Conservation (phyloP, 2,888 invertebrate genomes). For the Idaea biselata region DNA sequence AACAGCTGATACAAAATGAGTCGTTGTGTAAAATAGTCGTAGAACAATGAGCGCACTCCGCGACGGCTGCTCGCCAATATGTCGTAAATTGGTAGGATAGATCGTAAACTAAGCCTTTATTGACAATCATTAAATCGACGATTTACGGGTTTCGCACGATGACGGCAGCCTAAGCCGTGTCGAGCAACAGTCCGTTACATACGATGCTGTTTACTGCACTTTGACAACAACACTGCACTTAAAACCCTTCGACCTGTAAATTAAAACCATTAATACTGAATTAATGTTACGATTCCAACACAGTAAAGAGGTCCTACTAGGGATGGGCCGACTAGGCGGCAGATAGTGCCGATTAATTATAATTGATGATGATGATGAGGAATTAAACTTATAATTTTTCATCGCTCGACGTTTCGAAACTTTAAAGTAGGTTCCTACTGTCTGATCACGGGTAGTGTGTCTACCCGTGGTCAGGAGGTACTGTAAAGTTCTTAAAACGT, state of each 20-base stretch:
- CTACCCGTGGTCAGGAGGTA: too few species aligned
- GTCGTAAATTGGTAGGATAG: constrained; percentile 71
- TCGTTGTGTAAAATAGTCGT: constrained; percentile 28
- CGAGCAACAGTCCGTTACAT: constrained; percentile 4
- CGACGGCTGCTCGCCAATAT: constrained; percentile 68
- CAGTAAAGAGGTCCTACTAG: background rate
- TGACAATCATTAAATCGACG: constrained; percentile 67
- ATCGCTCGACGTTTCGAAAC: too few species aligned
- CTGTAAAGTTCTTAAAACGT: too few species aligned
- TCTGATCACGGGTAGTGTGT: too few species aligned
- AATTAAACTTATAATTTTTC: too few species aligned
- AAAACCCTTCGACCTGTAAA: background rate
- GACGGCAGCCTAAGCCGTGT: constrained; percentile 21
- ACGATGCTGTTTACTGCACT: constrained; percentile 2
- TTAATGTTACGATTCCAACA: background rate
- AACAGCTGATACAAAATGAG: constrained; percentile 8
- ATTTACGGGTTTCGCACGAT: constrained; percentile 57
- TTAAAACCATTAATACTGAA: background rate
- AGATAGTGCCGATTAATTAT: too few species aligned
- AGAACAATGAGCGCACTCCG: constrained; percentile 46
- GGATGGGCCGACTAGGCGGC: too few species aligned
- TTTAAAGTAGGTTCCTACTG: too few species aligned
- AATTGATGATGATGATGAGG: too few species aligned
- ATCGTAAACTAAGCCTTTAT: constrained; percentile 72
- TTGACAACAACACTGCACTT: background rate